phyloP scores from a whole-genome alignment of 2,113 vertebrate species.

The Varanus salvator region DNA sequence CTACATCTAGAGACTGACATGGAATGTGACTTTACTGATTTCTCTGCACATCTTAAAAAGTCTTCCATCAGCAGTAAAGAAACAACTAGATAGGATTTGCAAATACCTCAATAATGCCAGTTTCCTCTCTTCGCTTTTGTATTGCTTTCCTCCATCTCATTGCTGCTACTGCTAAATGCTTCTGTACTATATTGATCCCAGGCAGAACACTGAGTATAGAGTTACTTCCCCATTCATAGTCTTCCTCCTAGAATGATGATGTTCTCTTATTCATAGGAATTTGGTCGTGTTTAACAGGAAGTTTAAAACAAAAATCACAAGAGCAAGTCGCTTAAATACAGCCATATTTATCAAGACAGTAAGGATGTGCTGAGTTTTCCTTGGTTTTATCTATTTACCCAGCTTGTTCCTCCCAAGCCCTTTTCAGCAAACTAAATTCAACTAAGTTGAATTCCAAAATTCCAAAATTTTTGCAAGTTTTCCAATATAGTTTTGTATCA shows the following conservation, averaged over 20 bases:
- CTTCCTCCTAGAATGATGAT: conserved; percentile 86
- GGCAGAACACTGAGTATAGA: conserved; percentile 87
- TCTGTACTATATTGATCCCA: conserved; percentile 88
- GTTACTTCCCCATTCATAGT: conserved; percentile 95
- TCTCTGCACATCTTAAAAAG: neutral
- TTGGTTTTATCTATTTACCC: too few species aligned
- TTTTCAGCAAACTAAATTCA: too few species aligned
- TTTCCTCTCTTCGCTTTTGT: conserved; percentile 76
- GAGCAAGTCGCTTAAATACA: neutral
- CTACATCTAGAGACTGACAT: neutral
- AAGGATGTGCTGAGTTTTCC: too few species aligned
- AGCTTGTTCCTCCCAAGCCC: too few species aligned
- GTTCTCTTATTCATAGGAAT: conserved; percentile 32
- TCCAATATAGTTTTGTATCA: too few species aligned
- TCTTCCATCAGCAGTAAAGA: neutral
- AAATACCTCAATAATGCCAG: conserved; percentile 70
- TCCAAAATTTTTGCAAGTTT: too few species aligned
- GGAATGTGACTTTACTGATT: neutral
- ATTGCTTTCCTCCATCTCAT: conserved; percentile 94
- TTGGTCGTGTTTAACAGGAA: conserved; percentile 22
- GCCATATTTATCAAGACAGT: neutral
- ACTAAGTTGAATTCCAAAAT: too few species aligned
- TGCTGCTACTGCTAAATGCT: conserved; percentile 88
- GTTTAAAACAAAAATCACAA: neutral
- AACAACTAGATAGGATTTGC: neutral